These are phyloP conservation scores for Cryptotermes secundus DNA, from an alignment of 1,140 invertebrate species.

Conservation along the genomic window DNA sequence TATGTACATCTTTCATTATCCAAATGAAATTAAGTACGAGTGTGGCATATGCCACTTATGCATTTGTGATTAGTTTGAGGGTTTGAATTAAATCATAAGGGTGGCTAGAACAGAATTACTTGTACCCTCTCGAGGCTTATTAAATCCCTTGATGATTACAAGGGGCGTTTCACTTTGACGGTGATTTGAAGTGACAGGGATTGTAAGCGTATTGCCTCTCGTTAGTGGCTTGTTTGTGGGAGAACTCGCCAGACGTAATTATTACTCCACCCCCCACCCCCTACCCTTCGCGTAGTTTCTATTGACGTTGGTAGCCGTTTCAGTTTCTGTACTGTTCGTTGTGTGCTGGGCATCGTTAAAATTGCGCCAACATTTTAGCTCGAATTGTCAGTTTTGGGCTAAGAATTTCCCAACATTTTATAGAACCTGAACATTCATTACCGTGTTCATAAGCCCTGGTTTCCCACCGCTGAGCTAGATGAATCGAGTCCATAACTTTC, in stretches of 20 bases:
- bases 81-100: slow-evolving; percentile 20
- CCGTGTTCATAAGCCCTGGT: too few relatives aligned
- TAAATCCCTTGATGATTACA: slow-evolving; percentile 17
- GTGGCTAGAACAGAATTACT: slow-evolving; percentile 19
- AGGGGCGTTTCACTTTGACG: slow-evolving; percentile 13
- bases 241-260: background rate
- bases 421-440: too few relatives aligned
- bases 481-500: too few relatives aligned
- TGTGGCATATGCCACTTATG: background rate
- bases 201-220: background rate
- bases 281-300: background rate
- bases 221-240: slow-evolving; percentile 13
- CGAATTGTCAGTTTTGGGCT: too few relatives aligned
- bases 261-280: background rate
- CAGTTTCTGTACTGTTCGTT: too few relatives aligned
- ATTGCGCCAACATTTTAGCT: too few relatives aligned
- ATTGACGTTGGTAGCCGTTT: background rate
- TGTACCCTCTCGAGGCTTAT: slow-evolving; percentile 17
- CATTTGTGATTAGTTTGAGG: background rate
- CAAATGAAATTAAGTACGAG: background rate
- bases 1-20: too few relatives aligned
- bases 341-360: too few relatives aligned
- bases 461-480: too few relatives aligned
- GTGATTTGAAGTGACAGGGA: slow-evolving; percentile 11
- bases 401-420: too few relatives aligned